Percentiles rank a stretch among this genome's conserved stretches.
Evolutionary conservation across 2,888 invertebrate genomes (phyloP).

Genomic region (Dorcus parallelipipedus): DNA sequence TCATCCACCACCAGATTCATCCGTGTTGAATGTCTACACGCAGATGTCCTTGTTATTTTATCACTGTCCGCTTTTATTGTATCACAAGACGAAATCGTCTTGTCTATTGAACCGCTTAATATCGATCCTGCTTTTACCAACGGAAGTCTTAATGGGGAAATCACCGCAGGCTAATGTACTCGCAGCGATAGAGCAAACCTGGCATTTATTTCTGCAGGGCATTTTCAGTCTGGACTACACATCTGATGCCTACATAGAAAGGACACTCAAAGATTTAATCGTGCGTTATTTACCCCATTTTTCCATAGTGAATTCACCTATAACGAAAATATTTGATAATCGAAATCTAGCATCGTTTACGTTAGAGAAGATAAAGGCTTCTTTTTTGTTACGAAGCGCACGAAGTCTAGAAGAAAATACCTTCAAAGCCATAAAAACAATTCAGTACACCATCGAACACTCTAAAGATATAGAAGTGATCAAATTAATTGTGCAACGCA

Average conservation of each 20-base stretch:
- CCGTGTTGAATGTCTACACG: slow-evolving; percentile 39
- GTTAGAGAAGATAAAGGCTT: slow-evolving; percentile 37
- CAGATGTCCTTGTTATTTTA: slow-evolving; percentile 37
- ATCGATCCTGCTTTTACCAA: slow-evolving; percentile 52
- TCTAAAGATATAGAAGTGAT: slow-evolving; percentile 28
- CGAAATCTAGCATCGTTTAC: slow-evolving; percentile 29
- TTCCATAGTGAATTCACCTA: slow-evolving; percentile 35
- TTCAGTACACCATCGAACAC: slow-evolving; percentile 34
- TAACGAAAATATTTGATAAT: slow-evolving; percentile 35
- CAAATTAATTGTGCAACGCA: slow-evolving; percentile 31
- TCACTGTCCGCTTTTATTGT: slow-evolving; percentile 39
- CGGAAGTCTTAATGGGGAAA: slow-evolving; percentile 51
- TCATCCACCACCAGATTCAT: slow-evolving; percentile 31
- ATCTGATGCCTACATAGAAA: slow-evolving; percentile 50
- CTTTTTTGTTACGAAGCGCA: slow-evolving; percentile 38
- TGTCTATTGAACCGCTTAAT: slow-evolving; percentile 54
- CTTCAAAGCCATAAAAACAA: slow-evolving; percentile 38
- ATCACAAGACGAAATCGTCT: slow-evolving; percentile 39
- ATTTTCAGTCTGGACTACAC: slow-evolving; percentile 50
- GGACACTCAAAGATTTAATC: slow-evolving; percentile 52
- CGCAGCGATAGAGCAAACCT: slow-evolving; percentile 51
- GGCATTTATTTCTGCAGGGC: slow-evolving; percentile 54
- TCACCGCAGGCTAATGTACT: slow-evolving; percentile 45
- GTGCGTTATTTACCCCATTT: slow-evolving; percentile 43
- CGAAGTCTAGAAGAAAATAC: slow-evolving; percentile 39